Base-by-base conservation (phyloP, 2,888 invertebrate species). In the Uloborus plumipes region DNA sequence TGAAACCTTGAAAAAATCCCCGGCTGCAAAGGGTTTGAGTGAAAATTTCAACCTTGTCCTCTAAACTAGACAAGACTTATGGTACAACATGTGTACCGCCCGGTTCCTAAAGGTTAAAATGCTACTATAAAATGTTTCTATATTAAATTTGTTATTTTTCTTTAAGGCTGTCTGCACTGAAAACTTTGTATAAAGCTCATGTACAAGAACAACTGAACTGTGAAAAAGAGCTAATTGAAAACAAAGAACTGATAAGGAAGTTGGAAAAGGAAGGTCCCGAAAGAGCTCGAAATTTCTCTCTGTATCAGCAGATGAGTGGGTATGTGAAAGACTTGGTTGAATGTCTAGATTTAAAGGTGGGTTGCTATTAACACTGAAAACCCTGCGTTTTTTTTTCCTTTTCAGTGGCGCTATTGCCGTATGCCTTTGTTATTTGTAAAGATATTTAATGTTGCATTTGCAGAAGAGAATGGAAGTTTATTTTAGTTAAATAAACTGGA, bases 311-410 rank as follows among this genome's bases (percentile, higher is more conserved):
- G 91, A 93, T 96, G 88, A 93, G 96, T 89, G 96, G 96, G 88
- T 99, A 97, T 92, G 93, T 97, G 89, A 94, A 94, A 87, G 97
- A 98, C 92, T 93, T 98, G 90, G 93, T 98, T 89, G 98, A 99
- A 91, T 99, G 98, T 91, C 92, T 98, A 88, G 96, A 97, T 89
- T 97, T 98, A 91, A 99, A 99, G 94, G 96, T 97, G 88, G 88
- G 89, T 89, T 72, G 59, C 22, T 22, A 47, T 18, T 58, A 20
- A 85, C 61, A 80, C 47, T 53, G 61, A 73, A 73, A 58, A 67
- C 69, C n/a, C 31, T 64, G 39, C 16, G 64, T 31, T 16, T 16
- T 64, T 16, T 16, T 64, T 9, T 55, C 55, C 4, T 55, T 55
- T 18, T 55, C n/a, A 55, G n/a, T 55, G 39, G 9, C 9, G 11